A percentile compares a stretch with the other conserved stretches of the same genome.
Conservation (phyloP, 2,888 invertebrate species). For the Julus scandinavius region DNA sequence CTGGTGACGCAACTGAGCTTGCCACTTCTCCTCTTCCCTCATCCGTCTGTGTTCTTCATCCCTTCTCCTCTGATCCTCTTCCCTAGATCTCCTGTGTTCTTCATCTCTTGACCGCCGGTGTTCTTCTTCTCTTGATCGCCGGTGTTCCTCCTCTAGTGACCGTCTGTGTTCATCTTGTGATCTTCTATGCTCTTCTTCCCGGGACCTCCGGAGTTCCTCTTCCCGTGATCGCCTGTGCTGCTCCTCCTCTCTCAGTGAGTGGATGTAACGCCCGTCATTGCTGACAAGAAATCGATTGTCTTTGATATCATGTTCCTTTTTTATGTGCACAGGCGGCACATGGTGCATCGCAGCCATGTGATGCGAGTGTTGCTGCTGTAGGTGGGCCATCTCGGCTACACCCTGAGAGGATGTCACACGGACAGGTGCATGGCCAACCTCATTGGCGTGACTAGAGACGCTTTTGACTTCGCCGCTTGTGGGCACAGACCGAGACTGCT, state of each 20-base stretch:
- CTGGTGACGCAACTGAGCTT: conserved; percentile 47
- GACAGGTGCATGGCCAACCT: background rate
- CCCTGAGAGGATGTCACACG: background rate
- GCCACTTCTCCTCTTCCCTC: conserved; percentile 54
- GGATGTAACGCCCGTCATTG: background rate
- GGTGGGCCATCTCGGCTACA: background rate
- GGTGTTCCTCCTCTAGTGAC: background rate
- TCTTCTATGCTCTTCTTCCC: background rate
- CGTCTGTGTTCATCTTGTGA: background rate
- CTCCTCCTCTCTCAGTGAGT: no score
- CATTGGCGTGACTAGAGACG: conserved; percentile 51
- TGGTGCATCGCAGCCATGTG: conserved; percentile 36
- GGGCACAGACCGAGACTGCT: background rate
- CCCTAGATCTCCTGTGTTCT: background rate
- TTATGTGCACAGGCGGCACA: background rate
- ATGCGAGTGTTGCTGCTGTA: conserved; percentile 51
- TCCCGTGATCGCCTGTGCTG: background rate
- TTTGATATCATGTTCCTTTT: background rate
- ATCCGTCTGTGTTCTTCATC: conserved; percentile 37
- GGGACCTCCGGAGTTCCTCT: background rate
- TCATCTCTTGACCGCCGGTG: conserved; percentile 22
- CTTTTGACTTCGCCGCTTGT: conserved; percentile 13
- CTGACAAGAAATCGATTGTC: background rate
- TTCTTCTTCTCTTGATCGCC: background rate
- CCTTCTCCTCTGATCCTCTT: background rate